phyloP scores from a whole-genome alignment of 2,888 invertebrate species.

The Watsonalla cultraria region DNA sequence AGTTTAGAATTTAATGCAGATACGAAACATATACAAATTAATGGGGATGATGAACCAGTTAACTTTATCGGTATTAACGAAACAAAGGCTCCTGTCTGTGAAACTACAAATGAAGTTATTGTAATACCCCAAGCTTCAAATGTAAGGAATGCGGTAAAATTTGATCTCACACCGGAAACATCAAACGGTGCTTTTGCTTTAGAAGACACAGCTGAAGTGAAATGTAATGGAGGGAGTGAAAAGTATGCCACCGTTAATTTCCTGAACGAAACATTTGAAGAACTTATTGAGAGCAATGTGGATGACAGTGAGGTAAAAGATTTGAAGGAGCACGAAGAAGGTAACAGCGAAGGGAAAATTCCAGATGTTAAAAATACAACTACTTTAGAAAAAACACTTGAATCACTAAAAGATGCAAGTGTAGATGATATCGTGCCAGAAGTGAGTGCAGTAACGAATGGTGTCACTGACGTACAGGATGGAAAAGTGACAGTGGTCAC shows the following conservation, averaged over 20 bases:
- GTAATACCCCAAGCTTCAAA: neutral
- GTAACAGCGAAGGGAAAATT: constrained; percentile 11
- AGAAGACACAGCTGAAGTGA: constrained; percentile 16
- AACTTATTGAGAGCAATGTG: constrained; percentile 67
- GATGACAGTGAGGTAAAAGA: constrained; percentile 57
- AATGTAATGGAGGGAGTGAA: constrained; percentile 51
- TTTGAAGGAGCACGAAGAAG: constrained; percentile 32
- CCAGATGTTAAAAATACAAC: constrained; percentile 8
- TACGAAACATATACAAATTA: constrained; percentile 12
- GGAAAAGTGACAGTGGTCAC: constrained; percentile 47
- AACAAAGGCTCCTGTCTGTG: constrained; percentile 4
- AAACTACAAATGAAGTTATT: neutral
- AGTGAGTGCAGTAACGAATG: constrained; percentile 23
- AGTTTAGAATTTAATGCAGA: neutral
- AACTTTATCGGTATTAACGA: constrained; percentile 3
- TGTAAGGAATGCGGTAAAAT: neutral
- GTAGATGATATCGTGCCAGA: constrained; percentile 16
- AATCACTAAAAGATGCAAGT: constrained; percentile 21
- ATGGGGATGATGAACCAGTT: constrained; percentile 12
- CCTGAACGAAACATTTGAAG: constrained; percentile 63
- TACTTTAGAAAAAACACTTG: constrained; percentile 18
- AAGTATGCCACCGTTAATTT: constrained; percentile 65
- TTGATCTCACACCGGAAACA: neutral
- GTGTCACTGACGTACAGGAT: constrained; percentile 28
- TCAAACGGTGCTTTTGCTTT: constrained; percentile 8